A percentile compares a stretch with the other conserved stretches of the same genome.
phyloP scores from a whole-genome alignment of 2,888 invertebrate genomes.

The Gisinianus flammeolus region DNA sequence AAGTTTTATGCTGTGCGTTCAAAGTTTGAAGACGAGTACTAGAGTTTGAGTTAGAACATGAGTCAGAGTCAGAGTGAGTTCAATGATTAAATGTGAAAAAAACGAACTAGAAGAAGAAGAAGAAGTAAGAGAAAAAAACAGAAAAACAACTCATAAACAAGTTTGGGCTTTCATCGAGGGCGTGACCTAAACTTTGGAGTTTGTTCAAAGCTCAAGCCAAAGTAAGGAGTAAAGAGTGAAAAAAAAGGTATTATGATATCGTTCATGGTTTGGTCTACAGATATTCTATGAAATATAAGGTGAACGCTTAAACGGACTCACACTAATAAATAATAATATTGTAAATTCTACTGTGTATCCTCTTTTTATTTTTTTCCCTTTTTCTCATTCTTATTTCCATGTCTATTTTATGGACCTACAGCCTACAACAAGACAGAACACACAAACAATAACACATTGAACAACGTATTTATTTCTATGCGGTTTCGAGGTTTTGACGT shows the following conservation, averaged over 20 bases:
- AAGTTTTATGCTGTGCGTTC: background rate
- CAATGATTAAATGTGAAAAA: background rate
- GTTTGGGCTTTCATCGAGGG: conserved; percentile 35
- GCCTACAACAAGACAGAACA: background rate
- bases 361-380: background rate
- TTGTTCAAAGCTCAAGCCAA: background rate
- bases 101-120: background rate
- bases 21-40: background rate
- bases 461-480: conserved; percentile 4
- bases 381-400: conserved; percentile 1
- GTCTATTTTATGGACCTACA: background rate
- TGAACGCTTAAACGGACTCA: conserved; percentile 21
- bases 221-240: background rate
- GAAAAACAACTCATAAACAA: conserved; percentile 25
- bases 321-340: conserved; percentile 20
- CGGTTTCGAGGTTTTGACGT: background rate
- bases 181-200: conserved; percentile 30
- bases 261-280: background rate
- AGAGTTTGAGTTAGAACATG: conserved; percentile 9
- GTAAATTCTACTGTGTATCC: background rate
- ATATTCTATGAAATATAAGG: conserved; percentile 8
- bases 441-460: background rate
- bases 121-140: background rate
- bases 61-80: background rate
- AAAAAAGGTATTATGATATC: background rate